Evolutionary conservation across 1,140 invertebrate genomes (phyloP), one percentile per base, ranked within the genome.

Genomic region (Drosophila aff.): DNA sequence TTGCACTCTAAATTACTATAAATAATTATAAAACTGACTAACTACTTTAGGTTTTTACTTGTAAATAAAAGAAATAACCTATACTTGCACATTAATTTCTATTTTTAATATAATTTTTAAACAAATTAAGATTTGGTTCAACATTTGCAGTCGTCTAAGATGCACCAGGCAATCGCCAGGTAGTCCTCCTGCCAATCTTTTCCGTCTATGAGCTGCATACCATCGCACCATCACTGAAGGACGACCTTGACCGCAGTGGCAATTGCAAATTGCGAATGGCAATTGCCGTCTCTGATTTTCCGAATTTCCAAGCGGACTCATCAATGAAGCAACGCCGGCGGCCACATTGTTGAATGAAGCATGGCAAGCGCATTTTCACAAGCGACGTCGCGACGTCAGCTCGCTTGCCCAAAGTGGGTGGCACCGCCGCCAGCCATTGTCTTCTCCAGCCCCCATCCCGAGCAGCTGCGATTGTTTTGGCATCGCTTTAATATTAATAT

Each of bases 341-440:
- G 58, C 78, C 80, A 78, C 62, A 85, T 85, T 81, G 81, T 75
- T 84, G 77, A 89, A 87, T 89, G 73, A 79, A 82, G 82, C 79
- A 75, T 75, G 36, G 53, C 64, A 59, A 52, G 52, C 46, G 28
- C 58, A 68, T 75, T 79, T 80, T 80, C 71, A 69, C 61, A 79
- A 69, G 61, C 74, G 23, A 33, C 61, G 23, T 43, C 52, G 63
- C 44, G 66, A 60, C 52, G 53, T 73, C 63, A 58, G 33, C 33
- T 63, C 49, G 41, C 63, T 46, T 36, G 52, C 64, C 57, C 72
- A 82, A 77, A 77, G 80, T 83, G 83, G 83, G 76, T 83, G 84
- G 76, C 68, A 65, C 44, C 58, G 47, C 47, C 58, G 44, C 76
- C 62, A 87, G 44, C 76, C 53, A 87, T 89, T 86, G 84, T 86